These are phyloP conservation scores for Cebus imitator DNA, from an alignment of 2,113 vertebrate genomes.

Conservation along the genomic window DNA sequence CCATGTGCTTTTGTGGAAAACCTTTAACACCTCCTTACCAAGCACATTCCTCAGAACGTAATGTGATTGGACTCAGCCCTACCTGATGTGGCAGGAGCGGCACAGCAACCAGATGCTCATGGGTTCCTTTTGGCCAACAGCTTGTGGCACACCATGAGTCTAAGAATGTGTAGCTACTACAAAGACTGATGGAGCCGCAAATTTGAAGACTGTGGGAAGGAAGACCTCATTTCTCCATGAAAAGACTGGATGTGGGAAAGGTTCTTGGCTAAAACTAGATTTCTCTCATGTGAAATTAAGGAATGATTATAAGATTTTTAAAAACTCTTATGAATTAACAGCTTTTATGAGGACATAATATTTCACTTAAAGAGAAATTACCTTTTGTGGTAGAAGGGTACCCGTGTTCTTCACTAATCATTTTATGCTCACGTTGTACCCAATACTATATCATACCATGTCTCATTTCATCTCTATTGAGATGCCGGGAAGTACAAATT, in stretches of 20 bases:
- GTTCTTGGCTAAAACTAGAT: not conserved
- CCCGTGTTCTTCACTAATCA: not conserved
- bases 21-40: not conserved
- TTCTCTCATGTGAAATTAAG: not conserved
- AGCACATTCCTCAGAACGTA: not conserved
- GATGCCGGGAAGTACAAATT: not conserved
- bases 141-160: not conserved
- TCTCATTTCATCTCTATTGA: not conserved
- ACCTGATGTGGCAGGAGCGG: not conserved
- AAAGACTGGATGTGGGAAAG: not conserved
- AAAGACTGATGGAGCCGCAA: not conserved
- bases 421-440: not conserved
- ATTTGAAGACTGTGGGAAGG: not conserved
- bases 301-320: not conserved
- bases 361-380: conserved; percentile 26
- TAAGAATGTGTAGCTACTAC: not conserved
- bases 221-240: not conserved
- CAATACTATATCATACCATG: not conserved
- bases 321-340: not conserved
- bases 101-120: not conserved
- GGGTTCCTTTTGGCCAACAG: not conserved
- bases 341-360: not conserved
- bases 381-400: not conserved
- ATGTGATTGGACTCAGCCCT: not conserved
- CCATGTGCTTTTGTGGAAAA: not conserved